phyloP scores from a whole-genome alignment of 2,113 vertebrate species.

The Gallinago undulata region DNA sequence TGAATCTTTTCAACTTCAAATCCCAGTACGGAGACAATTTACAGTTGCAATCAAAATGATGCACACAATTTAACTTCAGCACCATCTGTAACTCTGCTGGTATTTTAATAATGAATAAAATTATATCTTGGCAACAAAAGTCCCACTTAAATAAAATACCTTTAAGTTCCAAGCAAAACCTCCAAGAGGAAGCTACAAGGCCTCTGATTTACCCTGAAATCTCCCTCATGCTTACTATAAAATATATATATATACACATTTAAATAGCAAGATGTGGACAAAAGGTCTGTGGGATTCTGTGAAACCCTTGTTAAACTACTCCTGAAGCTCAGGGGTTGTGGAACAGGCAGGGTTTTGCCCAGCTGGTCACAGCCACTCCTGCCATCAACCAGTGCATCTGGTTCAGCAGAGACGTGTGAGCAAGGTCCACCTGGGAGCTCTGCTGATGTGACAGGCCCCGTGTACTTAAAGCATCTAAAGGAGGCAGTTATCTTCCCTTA shows the following conservation, averaged over 20 bases:
- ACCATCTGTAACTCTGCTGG: conserved; percentile 61
- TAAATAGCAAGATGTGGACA: not conserved
- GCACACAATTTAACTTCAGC: conserved; percentile 63
- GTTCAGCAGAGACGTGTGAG: not conserved
- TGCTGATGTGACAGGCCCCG: rapidly evolving
- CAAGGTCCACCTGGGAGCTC: rapidly evolving
- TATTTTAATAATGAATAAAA: conserved; percentile 75
- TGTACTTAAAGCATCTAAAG: not conserved
- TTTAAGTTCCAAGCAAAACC: not conserved
- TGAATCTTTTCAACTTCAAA: conserved; percentile 62
- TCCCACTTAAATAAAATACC: conserved; percentile 11
- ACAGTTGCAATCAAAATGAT: conserved; percentile 62
- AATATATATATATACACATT: not conserved
- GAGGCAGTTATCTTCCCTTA: not conserved
- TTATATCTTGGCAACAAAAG: conserved; percentile 52
- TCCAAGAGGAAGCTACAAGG: not conserved
- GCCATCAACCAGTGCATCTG: not conserved
- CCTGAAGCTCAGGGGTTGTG: not conserved
- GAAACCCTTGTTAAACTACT: not conserved
- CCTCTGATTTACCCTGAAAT: not conserved
- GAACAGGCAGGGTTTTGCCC: not conserved
- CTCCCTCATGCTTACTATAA: not conserved
- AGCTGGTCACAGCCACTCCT: not conserved
- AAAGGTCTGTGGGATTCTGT: not conserved
- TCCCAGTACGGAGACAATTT: conserved; percentile 62